Evolutionary conservation across 2,113 vertebrate species (phyloP), one percentile per base, ranked within the genome.

Genomic region (Triplophysa dalaica): DNA sequence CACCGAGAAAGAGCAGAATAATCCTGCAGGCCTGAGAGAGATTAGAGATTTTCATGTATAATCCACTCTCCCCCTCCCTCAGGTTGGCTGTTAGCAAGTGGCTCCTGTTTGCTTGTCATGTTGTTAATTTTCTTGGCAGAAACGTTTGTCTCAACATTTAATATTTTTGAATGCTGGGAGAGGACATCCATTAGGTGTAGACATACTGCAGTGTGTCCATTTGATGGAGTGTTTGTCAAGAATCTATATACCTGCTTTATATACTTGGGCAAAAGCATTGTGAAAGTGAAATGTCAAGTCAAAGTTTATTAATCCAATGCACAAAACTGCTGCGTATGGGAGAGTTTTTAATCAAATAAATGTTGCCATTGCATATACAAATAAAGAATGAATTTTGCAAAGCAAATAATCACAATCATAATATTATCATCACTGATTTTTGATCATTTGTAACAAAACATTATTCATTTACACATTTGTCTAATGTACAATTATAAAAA

Each of bases 11-110:
- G 78, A 80, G 82, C 67, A 33, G 64, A 72, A 81, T 85, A 85
- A 85, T 85, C 84, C 84, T 81, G 72, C 62, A 81, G 65, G 84
- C 79, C 79, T 85, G 80, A 67, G 72, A 83, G 66, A 85, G 84
- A 85, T 85, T 83, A 83, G 58, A 83, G 79, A 83, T 83, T 85
- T 81, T 61, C 43, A 79, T 83, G 74, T 70, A 58, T 65, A 80
- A 48, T 75, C 70, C n/a, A 70, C 77, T 75, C 81, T 82, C 82
- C 84, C 68, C 79, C 85, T 62, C 62, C 68, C 66, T 67, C 82
- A 74, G 79, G 80, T 69, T 86, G 72, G 73, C 62, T 84, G 62
- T 58, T 65, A 75, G 17, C 61, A 73, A 64, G 79, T 58, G 70
- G 66, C 60, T 62, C 26, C 76, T 24, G 64, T 61, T 24, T 19